Evolutionary conservation across 2,888 invertebrate species (phyloP).

Genomic region (Metopia argyrocephala): DNA sequence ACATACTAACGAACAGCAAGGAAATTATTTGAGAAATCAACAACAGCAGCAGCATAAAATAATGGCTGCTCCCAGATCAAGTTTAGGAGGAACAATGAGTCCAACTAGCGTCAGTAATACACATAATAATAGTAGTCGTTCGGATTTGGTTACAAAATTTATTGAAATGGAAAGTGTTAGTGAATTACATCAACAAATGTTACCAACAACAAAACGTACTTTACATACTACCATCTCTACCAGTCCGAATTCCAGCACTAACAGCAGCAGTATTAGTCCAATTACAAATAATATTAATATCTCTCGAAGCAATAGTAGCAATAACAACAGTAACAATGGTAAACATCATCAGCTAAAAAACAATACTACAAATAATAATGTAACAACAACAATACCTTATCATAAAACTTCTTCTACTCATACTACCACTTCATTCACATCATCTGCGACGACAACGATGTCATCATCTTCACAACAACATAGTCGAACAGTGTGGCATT

Average conservation of each 20-base stretch:
- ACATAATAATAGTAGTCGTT: slow-evolving; percentile 59
- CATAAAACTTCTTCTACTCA: slow-evolving; percentile 18
- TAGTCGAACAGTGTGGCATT: slow-evolving; percentile 78
- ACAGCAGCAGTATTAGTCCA: slow-evolving; percentile 68
- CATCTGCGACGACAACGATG: slow-evolving; percentile 15
- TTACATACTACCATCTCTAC: slow-evolving; percentile 61
- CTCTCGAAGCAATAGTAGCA: slow-evolving; percentile 62
- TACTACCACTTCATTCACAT: slow-evolving; percentile 38
- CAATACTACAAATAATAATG: slow-evolving; percentile 46
- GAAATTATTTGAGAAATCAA: slow-evolving; percentile 65
- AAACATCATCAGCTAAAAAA: slow-evolving; percentile 65
- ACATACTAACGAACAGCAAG: slow-evolving; percentile 63
- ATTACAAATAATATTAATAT: slow-evolving; percentile 62
- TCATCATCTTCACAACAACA: slow-evolving; percentile 52
- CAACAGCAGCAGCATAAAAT: slow-evolving; percentile 63
- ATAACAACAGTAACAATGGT: slow-evolving; percentile 64
- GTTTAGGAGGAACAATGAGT: slow-evolving; percentile 46
- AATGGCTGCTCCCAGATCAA: slow-evolving; percentile 65
- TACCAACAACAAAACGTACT: slow-evolving; percentile 59
- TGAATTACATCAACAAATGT: slow-evolving; percentile 44
- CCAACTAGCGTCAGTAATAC: background rate
- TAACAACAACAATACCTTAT: slow-evolving; percentile 43
- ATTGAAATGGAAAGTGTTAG: slow-evolving; percentile 71
- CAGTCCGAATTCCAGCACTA: slow-evolving; percentile 67
- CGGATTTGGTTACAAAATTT: slow-evolving; percentile 71